Evolutionary conservation across 2,888 invertebrate genomes (phyloP).

Genomic region (Eumacrocentrus americanus): DNA sequence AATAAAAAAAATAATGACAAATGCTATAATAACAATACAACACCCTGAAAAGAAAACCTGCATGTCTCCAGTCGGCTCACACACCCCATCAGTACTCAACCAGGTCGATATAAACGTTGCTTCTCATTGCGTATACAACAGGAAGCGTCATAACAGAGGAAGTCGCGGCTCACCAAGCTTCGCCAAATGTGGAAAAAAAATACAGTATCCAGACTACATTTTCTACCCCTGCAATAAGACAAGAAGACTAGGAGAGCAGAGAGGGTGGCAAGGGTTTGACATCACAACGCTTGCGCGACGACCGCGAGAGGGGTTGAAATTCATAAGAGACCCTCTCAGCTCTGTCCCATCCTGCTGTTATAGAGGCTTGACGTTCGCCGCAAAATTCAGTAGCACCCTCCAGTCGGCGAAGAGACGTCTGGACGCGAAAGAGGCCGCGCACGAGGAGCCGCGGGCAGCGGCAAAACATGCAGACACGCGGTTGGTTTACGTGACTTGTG

Average conservation of each 20-base stretch:
- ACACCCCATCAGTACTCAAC: too few species aligned
- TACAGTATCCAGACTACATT: neutral
- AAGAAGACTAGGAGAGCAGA: neutral
- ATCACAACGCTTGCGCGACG: slow-evolving; percentile 16
- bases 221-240: too few species aligned
- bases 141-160: slow-evolving; percentile 15
- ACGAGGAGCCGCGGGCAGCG: slow-evolving; percentile 8
- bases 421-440: slow-evolving; percentile 8
- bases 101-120: slow-evolving; percentile 14
- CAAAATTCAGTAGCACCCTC: slow-evolving; percentile 4
- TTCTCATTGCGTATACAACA: slow-evolving; percentile 22
- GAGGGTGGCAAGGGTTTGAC: neutral
- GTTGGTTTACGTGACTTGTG: slow-evolving; percentile 28
- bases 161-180: neutral
- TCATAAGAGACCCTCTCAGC: too few species aligned
- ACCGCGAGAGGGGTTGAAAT: slow-evolving; percentile 4
- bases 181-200: neutral
- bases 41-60: too few species aligned
- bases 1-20: too few species aligned
- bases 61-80: too few species aligned
- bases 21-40: too few species aligned
- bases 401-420: slow-evolving; percentile 22
- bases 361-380: neutral
- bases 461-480: slow-evolving; percentile 25
- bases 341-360: neutral